Evolutionary conservation across 1,140 invertebrate genomes (phyloP), one percentile per base, ranked within the genome.

Genomic region (Manduca sexta): DNA sequence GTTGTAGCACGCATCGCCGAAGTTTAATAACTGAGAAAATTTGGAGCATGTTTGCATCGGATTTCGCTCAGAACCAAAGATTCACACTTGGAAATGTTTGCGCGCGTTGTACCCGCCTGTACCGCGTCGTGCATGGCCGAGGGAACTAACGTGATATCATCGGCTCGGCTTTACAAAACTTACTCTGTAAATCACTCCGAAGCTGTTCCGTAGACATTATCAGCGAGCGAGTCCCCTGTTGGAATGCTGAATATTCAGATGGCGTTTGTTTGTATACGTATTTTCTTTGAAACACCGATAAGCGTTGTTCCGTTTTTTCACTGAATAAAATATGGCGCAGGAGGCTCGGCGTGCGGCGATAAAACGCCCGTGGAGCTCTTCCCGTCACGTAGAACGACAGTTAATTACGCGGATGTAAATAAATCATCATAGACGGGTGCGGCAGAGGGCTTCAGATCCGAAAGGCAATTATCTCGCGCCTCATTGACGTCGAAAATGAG

Each of bases 341-440:
- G 60, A 73, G 62, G 55, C 68, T 66, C 68, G 62, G 53, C 64
- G 64, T 55, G 68, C 64, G 55, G 62, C 71, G 79, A 83, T 84
- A 81, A 81, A 79, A 69, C 65, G 70, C 71, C 67, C 64, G 63
- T 63, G 64, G 56, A 66, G 69, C 71, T 69, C 77, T 74, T 78
- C 81, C 76, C 76, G 78, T 84, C 81, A 84, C 81, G 74, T 78
- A 74, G 70, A 79, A 74, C 69, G 81, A 84, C 81, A 84, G 76
- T 82, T 84, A 82, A 84, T 84, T 84, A 84, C 78, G 72, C 78
- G 73, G 71, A 74, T 82, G 72, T 82, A 84, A 84, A 84, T 84
- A 84, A 84, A 84, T 84, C 78, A 84, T 82, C 81, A 76, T 74
- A 78, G 78, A 74, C 67, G 69, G 72, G 65, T 73, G 72, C 70